phyloP scores from a whole-genome alignment of 2,888 invertebrate species.

The Andrena praecox region DNA sequence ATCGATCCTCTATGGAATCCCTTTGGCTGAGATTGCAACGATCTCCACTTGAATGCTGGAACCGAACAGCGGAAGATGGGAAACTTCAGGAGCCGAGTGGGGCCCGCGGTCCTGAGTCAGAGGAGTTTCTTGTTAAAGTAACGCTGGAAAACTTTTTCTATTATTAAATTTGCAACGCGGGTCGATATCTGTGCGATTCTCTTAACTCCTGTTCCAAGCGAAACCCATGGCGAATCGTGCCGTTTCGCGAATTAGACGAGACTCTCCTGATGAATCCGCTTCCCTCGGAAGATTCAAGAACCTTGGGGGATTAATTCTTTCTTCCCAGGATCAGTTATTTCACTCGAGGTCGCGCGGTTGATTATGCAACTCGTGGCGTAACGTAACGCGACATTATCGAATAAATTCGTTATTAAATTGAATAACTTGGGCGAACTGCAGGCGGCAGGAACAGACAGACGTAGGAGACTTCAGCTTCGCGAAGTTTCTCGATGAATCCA shows the following conservation, averaged over 20 bases:
- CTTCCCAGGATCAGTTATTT: not conserved
- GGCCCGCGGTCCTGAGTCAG: not conserved
- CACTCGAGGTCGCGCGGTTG: not conserved
- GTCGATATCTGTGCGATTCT: conserved; percentile 9
- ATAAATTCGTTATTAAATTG: conserved; percentile 63
- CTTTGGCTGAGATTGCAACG: conserved; percentile 45
- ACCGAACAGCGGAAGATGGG: conserved; percentile 37
- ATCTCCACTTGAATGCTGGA: conserved; percentile 36
- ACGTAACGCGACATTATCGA: conserved; percentile 37
- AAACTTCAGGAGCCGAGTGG: conserved; percentile 34
- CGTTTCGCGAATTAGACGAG: conserved; percentile 18
- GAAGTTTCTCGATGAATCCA: conserved; percentile 61
- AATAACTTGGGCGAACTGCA: conserved; percentile 42
- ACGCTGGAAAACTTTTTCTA: conserved; percentile 51
- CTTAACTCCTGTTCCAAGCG: not conserved
- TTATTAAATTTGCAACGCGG: conserved; percentile 50
- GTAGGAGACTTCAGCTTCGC: conserved; percentile 33
- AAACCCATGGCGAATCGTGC: not conserved
- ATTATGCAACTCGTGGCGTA: conserved; percentile 3
- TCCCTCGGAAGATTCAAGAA: not conserved
- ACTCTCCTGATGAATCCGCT: not conserved
- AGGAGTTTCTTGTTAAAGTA: conserved; percentile 43
- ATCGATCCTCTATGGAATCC: conserved; percentile 54
- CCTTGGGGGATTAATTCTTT: not conserved
- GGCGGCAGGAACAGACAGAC: conserved; percentile 29